Base-by-base conservation (phyloP, 1,140 invertebrate species). In the Achroia grisella region DNA sequence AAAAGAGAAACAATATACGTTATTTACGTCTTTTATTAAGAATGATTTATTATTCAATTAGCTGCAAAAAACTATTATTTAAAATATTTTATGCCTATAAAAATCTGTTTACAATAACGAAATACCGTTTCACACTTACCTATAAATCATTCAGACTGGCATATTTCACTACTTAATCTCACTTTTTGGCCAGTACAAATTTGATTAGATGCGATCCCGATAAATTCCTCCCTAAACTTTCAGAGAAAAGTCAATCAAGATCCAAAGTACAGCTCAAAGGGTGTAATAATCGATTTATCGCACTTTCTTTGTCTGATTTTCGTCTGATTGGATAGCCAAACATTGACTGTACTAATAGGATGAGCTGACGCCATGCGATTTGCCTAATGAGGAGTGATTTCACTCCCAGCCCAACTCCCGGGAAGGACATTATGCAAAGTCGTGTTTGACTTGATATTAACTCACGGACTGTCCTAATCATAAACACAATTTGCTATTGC, bases 361-460 rank as follows among this genome's bases (percentile, higher is more conserved):
- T 72, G 52, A 61, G 65, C 69, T 71, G 71, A 77, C 71, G 66
- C 62, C 52, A 63, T 64, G 59, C 75, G 75, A 81, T 81, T 83
- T 80, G 70, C 76, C 69, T 83, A 83, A 83, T 81, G 75, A 83
- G 65, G 61, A 68, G 48, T 68, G 73, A 83, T 71, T 71, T 66
- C 56, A 63, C 66, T 62, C 67, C 52, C 55, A 56, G 47, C 36
- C 34, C 44, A 56, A 56, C 55, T 66, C 59, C 56, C 63, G 53
- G 56, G 58, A 70, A 62, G 62, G 66, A 64, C 75, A 77, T 80
- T 83, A 83, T 83, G 72, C 76, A 71, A 73, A 83, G 56, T 77
- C 70, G 48, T 77, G 61, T 83, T 82, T 83, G 69, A 71, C 64
- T 82, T 23, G 17, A 23, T 23, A 23, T 23, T 23, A 23, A 23